Percentiles rank a stretch among this genome's conserved stretches.
Conservation (phyloP, 2,113 vertebrate species). For the Crotalus helleri region DNA sequence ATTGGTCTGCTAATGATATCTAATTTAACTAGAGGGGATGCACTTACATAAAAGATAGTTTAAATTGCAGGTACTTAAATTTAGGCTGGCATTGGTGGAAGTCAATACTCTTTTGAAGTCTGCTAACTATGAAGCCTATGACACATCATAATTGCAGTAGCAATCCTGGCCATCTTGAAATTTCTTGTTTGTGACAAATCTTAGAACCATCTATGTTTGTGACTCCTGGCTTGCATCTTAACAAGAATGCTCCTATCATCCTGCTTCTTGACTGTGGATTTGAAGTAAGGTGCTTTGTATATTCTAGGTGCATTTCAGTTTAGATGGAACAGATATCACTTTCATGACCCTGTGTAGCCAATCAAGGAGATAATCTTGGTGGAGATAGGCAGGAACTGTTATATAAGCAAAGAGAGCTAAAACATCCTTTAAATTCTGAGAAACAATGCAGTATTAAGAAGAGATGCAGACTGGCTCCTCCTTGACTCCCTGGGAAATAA, state of each 20-base stretch:
- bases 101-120: neutral
- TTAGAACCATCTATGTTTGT: neutral
- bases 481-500: neutral
- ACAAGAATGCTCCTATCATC: neutral
- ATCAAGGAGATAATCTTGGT: neutral
- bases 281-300: neutral
- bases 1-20: neutral
- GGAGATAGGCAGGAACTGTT: neutral
- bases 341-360: neutral
- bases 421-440: neutral
- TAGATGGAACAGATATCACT: neutral
- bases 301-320: neutral
- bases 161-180: neutral
- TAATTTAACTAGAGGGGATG: neutral
- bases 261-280: neutral
- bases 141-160: neutral
- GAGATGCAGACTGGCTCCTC: neutral
- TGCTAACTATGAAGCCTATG: neutral
- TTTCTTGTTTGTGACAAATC: neutral
- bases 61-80: neutral
- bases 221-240: neutral
- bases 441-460: neutral
- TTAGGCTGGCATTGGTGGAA: neutral
- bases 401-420: neutral
- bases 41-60: constrained; percentile 4